A percentile compares a stretch with the other conserved stretches of the same genome.
Conservation (phyloP, 1,140 invertebrate species). For the Trissolcus basalis region DNA sequence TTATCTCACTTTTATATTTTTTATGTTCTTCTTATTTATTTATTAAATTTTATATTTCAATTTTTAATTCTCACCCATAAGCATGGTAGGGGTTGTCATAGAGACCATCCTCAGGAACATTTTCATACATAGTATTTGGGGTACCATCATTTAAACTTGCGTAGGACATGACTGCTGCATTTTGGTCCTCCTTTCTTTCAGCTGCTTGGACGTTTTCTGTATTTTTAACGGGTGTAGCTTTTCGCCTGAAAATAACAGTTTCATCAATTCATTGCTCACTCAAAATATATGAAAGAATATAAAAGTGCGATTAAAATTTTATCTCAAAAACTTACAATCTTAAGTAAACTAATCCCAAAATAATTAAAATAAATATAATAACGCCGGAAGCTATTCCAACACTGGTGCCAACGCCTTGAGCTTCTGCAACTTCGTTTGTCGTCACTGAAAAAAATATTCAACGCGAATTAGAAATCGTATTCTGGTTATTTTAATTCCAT, state of each 20-base stretch:
- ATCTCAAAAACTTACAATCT: slow-evolving; percentile 81
- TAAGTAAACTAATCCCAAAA: slow-evolving; percentile 85
- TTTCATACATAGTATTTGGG: slow-evolving; percentile 82
- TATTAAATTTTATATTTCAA: background rate
- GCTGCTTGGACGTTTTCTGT: slow-evolving; percentile 91
- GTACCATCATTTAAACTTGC: slow-evolving; percentile 84
- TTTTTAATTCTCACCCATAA: slow-evolving; percentile 73
- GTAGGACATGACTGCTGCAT: slow-evolving; percentile 90
- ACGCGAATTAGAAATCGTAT: background rate
- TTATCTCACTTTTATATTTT: background rate
- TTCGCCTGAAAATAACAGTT: slow-evolving; percentile 77
- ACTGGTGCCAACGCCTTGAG: slow-evolving; percentile 84
- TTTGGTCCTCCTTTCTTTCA: slow-evolving; percentile 88
- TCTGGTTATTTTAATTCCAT: background rate
- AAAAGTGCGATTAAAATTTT: too few species aligned
- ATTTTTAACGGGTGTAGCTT: slow-evolving; percentile 89
- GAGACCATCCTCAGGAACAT: slow-evolving; percentile 84
- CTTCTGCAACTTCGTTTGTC: slow-evolving; percentile 75
- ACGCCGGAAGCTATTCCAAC: slow-evolving; percentile 88
- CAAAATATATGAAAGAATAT: too few species aligned
- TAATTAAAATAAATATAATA: slow-evolving; percentile 84
- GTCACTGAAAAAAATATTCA: slow-evolving; percentile 46
- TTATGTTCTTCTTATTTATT: background rate
- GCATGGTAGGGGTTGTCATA: slow-evolving; percentile 82
- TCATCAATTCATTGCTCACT: too few species aligned